Evolutionary conservation across 1,140 invertebrate genomes (phyloP).

Genomic region (Drosophila eugracilis): DNA sequence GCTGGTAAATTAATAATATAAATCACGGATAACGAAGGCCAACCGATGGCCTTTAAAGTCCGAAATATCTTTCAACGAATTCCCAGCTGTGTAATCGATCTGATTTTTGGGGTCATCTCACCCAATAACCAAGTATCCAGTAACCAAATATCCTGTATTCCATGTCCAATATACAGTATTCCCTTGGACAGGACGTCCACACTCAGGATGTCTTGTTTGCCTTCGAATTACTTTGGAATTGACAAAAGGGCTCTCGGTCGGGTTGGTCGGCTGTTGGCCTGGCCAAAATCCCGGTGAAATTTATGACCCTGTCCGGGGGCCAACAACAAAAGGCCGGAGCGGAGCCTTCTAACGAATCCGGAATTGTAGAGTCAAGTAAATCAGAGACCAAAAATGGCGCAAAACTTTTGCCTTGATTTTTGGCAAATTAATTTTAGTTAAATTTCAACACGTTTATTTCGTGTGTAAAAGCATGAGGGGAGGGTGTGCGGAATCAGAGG

Average conservation of each 20-base stretch:
- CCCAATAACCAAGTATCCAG: not conserved
- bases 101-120: conserved; percentile 9
- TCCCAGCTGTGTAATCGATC: conserved; percentile 40
- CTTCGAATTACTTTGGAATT: conserved; percentile 39
- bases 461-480: conserved; percentile 25
- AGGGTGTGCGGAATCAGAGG: no score
- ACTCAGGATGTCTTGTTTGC: conserved; percentile 24
- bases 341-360: not conserved
- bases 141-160: not conserved
- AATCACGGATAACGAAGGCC: not conserved
- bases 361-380: conserved; percentile 22
- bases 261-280: conserved; percentile 11
- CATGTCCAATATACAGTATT: not conserved
- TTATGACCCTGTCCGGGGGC: conserved; percentile 34
- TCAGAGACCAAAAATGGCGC: conserved; percentile 44
- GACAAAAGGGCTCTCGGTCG: conserved; percentile 29
- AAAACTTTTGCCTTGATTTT: conserved; percentile 59
- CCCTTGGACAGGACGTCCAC: conserved; percentile 14
- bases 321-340: conserved; percentile 2
- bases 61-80: conserved; percentile 5
- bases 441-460: conserved; percentile 62
- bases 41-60: not conserved
- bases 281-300: conserved; percentile 39
- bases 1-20: conserved; percentile 10
- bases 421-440: conserved; percentile 67